Conservation (phyloP, 2,888 invertebrate genomes). For the Biston stratarius region DNA sequence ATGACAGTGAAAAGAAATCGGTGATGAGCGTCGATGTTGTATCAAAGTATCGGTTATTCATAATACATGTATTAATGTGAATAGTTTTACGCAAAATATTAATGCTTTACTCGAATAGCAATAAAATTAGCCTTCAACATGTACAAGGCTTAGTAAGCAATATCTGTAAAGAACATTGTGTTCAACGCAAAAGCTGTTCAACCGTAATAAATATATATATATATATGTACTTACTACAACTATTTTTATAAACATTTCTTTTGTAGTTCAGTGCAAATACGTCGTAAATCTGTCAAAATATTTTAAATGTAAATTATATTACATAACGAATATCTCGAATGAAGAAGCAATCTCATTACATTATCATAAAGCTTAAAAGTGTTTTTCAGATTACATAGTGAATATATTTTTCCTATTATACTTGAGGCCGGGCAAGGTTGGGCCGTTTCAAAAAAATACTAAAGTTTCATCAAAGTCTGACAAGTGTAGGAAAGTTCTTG, state of each 20-base stretch:
- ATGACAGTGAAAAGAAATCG: not conserved
- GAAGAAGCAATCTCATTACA: not conserved
- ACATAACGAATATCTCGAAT: not conserved
- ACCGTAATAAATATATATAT: not conserved
- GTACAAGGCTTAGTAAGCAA: no score
- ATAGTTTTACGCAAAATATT: no score
- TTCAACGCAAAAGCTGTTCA: not conserved
- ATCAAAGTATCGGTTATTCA: not conserved
- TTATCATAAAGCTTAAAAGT: not conserved
- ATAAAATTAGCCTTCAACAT: no score
- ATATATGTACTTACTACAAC: not conserved
- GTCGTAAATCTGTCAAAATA: not conserved
- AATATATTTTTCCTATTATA: no score
- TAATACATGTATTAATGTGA: no score
- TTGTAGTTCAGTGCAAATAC: not conserved
- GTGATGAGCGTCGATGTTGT: not conserved
- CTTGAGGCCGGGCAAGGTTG: no score
- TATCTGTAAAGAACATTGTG: no score
- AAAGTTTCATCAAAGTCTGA: no score
- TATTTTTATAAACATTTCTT: not conserved
- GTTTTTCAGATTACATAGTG: no score
- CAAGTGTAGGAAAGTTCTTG: no score
- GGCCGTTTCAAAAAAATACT: no score
- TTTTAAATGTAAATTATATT: not conserved
- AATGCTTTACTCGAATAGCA: no score